Evolutionary conservation across 2,888 invertebrate genomes (phyloP), one percentile per base, ranked within the genome.

Genomic region (Ferdinandea cuprea): DNA sequence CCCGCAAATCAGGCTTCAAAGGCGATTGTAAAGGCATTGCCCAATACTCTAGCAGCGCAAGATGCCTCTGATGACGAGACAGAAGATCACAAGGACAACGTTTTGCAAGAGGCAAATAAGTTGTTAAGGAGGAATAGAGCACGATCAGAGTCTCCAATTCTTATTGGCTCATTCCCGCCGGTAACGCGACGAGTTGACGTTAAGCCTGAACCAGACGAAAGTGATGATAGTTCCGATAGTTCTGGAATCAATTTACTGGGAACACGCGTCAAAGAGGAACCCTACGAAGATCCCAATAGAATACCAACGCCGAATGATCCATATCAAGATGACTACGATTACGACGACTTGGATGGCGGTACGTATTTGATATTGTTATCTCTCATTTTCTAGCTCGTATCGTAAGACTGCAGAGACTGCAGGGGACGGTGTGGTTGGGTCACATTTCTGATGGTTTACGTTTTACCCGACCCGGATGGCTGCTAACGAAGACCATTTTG

Each of bases 211-310:
- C n/a, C 69, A 2, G 56, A 15, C 9, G 65, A 37, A 0, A 85
- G 81, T 25, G 83, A 85, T 5, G 69, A 56, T 5, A 84, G 78
- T 56, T 85, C 81, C 6, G 77, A 85, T 6, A 83, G 74, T 6
- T 56, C 52, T 13, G 76, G 52, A 7, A 42, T 71, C 9, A 76
- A 85, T 72, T 72, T 86, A 21, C 74, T 85, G 1, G 85, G 85
- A 0, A 61, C 83, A 5, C 59, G 78, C 35, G 71, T 87, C n/a
- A 87, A 87, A 50, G 74, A 85, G 19, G 87, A 87, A 58, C 80
- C 74, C 5, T 13, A n/a, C 0, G 81, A 74, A 1, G 56, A 69
- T 3, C 46, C 80, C 7, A 66, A 66, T 21, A 69, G 74, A 17
- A 37, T 19, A 2, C 48, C 30, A 40, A n/a, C 40, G 13, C 28